phyloP scores from a whole-genome alignment of 2,797 vertebrate species.

The Threskiornis aethiopicus region DNA sequence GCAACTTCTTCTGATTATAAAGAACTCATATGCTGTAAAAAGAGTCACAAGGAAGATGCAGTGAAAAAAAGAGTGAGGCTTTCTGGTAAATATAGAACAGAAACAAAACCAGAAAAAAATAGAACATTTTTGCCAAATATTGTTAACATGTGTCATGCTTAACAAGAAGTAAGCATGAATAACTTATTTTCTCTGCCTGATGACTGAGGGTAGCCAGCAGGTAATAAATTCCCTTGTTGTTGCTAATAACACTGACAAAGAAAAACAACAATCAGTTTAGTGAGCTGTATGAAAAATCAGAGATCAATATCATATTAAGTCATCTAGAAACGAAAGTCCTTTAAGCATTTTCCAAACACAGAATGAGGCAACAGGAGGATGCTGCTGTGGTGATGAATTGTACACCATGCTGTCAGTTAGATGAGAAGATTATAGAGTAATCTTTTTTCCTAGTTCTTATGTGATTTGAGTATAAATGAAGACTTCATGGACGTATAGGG shows the following conservation, averaged over 20 bases:
- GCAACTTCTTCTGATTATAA: not conserved
- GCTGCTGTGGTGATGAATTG: not conserved
- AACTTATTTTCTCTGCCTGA: not conserved
- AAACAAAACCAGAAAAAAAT: not conserved
- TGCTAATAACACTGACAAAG: not conserved
- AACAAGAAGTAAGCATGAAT: not conserved
- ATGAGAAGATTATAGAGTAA: not conserved
- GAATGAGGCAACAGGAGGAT: not conserved
- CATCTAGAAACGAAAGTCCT: not conserved
- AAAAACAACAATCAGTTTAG: not conserved
- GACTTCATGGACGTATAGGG: not conserved
- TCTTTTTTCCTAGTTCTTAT: not conserved
- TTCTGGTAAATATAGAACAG: not conserved
- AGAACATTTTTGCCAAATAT: not conserved
- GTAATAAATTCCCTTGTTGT: not conserved
- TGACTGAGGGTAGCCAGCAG: not conserved
- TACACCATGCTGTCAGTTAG: not conserved
- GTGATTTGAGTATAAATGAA: not conserved
- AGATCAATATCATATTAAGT: constrained; percentile 4
- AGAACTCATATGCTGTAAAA: not conserved
- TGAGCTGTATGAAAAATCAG: not conserved
- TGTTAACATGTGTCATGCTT: not conserved
- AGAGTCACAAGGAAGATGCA: not conserved
- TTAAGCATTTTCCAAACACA: not conserved
- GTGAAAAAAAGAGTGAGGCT: not conserved